These are phyloP conservation scores for Eonycteris spelaea DNA, from an alignment of 2,113 vertebrate genomes.

Conservation along the genomic window DNA sequence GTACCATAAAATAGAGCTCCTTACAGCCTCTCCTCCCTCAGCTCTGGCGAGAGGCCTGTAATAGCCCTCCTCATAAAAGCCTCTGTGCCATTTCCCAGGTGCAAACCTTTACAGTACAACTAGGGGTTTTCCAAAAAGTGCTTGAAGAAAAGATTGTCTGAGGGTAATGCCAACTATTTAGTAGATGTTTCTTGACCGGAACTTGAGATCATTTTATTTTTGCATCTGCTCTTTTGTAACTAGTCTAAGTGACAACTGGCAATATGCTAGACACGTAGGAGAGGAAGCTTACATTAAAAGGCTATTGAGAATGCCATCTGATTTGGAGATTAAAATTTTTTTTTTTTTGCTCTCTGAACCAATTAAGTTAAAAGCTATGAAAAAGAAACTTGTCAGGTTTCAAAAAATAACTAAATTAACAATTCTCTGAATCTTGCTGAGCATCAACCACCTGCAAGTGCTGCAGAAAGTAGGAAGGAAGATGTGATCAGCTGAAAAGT, in stretches of 20 bases:
- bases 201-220: constrained; percentile 11
- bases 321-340: not conserved
- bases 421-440: not conserved
- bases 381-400: not conserved
- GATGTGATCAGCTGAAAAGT: not conserved
- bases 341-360: not conserved
- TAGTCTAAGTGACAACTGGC: not conserved
- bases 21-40: not conserved
- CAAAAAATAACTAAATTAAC: not conserved
- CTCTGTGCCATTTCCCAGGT: not conserved
- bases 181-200: constrained; percentile 14
- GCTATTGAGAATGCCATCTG: not conserved
- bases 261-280: not conserved
- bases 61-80: constrained; percentile 39
- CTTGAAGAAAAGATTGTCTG: not conserved
- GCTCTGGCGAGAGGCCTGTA: not conserved
- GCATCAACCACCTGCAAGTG: not conserved
- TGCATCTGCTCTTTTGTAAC: not conserved
- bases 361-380: not conserved
- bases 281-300: not conserved
- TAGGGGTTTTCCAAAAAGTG: not conserved
- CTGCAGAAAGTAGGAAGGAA: not conserved
- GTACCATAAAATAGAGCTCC: constrained; percentile 43
- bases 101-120: not conserved
- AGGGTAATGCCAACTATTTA: not conserved